Percentiles rank a stretch among this genome's conserved stretches.
Conservation (phyloP, 2,888 invertebrate genomes). For the Phyllotreta cruciferae region DNA sequence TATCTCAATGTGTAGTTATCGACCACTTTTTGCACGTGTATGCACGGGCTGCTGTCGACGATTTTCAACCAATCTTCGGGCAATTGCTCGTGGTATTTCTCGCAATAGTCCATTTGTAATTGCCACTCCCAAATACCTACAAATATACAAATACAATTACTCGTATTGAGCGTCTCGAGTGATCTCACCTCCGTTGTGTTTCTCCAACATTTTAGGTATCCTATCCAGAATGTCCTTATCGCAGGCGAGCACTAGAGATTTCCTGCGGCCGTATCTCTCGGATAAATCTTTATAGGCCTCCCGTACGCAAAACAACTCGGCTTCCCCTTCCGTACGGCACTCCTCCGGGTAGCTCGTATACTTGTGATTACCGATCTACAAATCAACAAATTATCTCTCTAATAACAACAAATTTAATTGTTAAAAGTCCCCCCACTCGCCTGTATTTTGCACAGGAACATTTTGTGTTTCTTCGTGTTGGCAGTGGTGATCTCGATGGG, state of each 20-base stretch:
- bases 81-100: slow-evolving; percentile 70
- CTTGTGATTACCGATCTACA: slow-evolving; percentile 53
- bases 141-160: no score
- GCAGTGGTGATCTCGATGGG: slow-evolving; percentile 42
- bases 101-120: slow-evolving; percentile 63
- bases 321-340: slow-evolving; percentile 54
- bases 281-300: slow-evolving; percentile 56
- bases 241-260: slow-evolving; percentile 48
- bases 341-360: slow-evolving; percentile 62
- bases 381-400: slow-evolving; percentile 25
- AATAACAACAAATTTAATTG: not conserved
- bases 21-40: slow-evolving; percentile 61
- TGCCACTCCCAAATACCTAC: slow-evolving; percentile 50
- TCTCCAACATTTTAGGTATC: slow-evolving; percentile 59
- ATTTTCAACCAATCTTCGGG: slow-evolving; percentile 74
- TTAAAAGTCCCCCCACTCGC: slow-evolving; percentile 36
- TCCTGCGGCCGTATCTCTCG: slow-evolving; percentile 48
- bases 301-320: slow-evolving; percentile 58
- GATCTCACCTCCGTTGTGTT: slow-evolving; percentile 59
- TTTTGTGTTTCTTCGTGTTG: slow-evolving; percentile 38
- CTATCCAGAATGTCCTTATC: slow-evolving; percentile 53
- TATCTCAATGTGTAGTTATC: slow-evolving; percentile 52
- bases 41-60: slow-evolving; percentile 65
- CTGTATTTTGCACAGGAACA: slow-evolving; percentile 51
- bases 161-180: no score